phyloP scores from a whole-genome alignment of 2,888 invertebrate genomes.

The Aricia artaxerxes region DNA sequence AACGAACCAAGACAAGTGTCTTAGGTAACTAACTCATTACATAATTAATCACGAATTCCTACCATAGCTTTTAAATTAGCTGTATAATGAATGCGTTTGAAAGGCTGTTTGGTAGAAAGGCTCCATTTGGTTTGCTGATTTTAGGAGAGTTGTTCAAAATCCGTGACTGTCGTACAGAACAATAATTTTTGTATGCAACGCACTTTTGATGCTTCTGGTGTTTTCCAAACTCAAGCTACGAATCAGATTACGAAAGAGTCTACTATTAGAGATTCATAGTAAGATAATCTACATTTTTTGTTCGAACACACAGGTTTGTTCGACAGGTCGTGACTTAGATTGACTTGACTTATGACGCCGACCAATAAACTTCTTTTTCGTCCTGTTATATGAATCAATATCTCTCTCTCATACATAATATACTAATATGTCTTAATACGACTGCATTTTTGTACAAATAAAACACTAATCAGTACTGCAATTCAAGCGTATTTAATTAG shows the following conservation, averaged over 20 bases:
- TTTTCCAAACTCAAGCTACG: not conserved
- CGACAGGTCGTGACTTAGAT: too few relatives aligned
- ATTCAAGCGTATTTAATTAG: too few relatives aligned
- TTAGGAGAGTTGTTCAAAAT: not conserved
- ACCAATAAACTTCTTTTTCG: too few relatives aligned
- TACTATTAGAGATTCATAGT: not conserved
- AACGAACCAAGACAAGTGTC: not conserved
- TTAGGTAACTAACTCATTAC: not conserved
- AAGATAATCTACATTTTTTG: too few relatives aligned
- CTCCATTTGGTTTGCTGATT: slow-evolving; percentile 1
- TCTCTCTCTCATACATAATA: too few relatives aligned
- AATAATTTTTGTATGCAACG: not conserved
- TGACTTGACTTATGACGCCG: too few relatives aligned
- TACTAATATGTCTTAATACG: too few relatives aligned
- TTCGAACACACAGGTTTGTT: too few relatives aligned
- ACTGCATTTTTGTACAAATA: too few relatives aligned
- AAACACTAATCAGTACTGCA: too few relatives aligned
- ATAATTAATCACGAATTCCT: slow-evolving; percentile 8
- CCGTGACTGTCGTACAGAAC: not conserved
- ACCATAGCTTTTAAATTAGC: not conserved
- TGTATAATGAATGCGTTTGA: not conserved
- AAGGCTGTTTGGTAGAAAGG: not conserved
- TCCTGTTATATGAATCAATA: too few relatives aligned
- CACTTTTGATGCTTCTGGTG: not conserved
- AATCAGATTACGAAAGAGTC: not conserved